Conservation (phyloP, 1,140 invertebrate species). For the Anoplophora glabripennis region DNA sequence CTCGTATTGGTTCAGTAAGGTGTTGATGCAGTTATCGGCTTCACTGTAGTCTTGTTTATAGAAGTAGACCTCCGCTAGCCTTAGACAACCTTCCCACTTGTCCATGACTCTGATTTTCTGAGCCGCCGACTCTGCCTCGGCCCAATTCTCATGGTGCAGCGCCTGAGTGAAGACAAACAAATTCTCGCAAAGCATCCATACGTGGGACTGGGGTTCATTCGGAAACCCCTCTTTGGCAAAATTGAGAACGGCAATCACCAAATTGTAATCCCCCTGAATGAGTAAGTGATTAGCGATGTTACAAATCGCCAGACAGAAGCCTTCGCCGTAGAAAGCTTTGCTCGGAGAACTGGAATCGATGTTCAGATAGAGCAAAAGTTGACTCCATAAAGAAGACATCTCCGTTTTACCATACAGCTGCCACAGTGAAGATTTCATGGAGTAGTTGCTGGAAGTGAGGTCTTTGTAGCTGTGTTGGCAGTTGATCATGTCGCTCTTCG, state of each 20-base stretch:
- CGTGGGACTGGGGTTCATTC: constrained; percentile 57
- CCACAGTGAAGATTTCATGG: constrained; percentile 82
- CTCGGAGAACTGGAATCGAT: constrained; percentile 55
- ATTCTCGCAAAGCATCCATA: constrained; percentile 70
- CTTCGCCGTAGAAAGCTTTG: constrained; percentile 64
- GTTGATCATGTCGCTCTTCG: constrained; percentile 81
- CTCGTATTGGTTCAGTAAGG: constrained; percentile 45
- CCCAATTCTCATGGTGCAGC: constrained; percentile 69
- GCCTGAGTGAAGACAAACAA: constrained; percentile 58
- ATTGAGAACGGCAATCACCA: constrained; percentile 55
- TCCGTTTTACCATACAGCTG: constrained; percentile 81
- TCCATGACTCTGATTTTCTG: constrained; percentile 70
- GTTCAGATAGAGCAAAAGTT: constrained; percentile 74
- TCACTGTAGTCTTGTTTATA: constrained; percentile 65
- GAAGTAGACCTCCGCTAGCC: constrained; percentile 65
- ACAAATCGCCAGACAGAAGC: constrained; percentile 68
- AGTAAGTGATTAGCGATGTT: constrained; percentile 64
- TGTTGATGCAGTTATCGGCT: constrained; percentile 58
- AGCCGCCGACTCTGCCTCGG: constrained; percentile 71
- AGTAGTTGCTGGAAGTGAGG: constrained; percentile 71
- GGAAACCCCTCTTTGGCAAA: constrained; percentile 61
- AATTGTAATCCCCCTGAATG: constrained; percentile 60
- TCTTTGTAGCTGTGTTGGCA: constrained; percentile 80
- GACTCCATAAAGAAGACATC: constrained; percentile 73
- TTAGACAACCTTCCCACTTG: constrained; percentile 63